phyloP scores from a whole-genome alignment of 2,113 vertebrate genomes.

The Scomber scombrus region DNA sequence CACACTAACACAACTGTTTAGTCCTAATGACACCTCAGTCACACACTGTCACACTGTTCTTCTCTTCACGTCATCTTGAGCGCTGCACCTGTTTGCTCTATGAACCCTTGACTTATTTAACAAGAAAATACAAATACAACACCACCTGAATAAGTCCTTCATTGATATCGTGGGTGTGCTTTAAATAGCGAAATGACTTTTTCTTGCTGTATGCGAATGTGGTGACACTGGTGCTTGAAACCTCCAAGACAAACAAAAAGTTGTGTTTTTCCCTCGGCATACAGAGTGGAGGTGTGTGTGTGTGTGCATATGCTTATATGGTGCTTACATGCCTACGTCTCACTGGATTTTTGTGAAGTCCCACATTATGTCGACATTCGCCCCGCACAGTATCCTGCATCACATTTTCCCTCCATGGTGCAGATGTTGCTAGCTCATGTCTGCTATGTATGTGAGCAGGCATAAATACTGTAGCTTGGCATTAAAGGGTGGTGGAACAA shows the following conservation, averaged over 20 bases:
- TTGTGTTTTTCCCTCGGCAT: conserved; percentile 73
- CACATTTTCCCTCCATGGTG: conserved; percentile 72
- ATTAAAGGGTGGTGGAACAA: conserved; percentile 60
- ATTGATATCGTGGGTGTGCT: conserved; percentile 59
- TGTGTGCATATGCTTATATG: conserved; percentile 53
- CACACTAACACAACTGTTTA: conserved; percentile 20
- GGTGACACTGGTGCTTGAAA: conserved; percentile 46
- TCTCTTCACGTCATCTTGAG: conserved; percentile 40
- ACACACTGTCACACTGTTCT: conserved; percentile 66
- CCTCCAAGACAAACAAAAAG: conserved; percentile 74
- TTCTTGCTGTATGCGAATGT: conserved; percentile 41
- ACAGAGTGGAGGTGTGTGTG: conserved; percentile 46
- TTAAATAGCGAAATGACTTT: conserved; percentile 72
- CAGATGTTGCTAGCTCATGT: conserved; percentile 65
- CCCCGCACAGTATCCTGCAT: conserved; percentile 48
- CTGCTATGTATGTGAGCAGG: conserved; percentile 69
- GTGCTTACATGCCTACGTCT: conserved; percentile 42
- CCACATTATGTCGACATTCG: conserved; percentile 52
- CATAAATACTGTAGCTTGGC: conserved; percentile 66
- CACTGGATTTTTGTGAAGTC: conserved; percentile 54
- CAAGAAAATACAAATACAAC: conserved; percentile 58
- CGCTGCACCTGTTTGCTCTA: conserved; percentile 60
- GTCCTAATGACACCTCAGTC: conserved; percentile 22
- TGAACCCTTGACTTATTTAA: conserved; percentile 57
- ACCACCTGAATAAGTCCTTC: conserved; percentile 54